Base-by-base conservation (phyloP, 2,888 invertebrate species). In the Himalopsyche kuldschensis region DNA sequence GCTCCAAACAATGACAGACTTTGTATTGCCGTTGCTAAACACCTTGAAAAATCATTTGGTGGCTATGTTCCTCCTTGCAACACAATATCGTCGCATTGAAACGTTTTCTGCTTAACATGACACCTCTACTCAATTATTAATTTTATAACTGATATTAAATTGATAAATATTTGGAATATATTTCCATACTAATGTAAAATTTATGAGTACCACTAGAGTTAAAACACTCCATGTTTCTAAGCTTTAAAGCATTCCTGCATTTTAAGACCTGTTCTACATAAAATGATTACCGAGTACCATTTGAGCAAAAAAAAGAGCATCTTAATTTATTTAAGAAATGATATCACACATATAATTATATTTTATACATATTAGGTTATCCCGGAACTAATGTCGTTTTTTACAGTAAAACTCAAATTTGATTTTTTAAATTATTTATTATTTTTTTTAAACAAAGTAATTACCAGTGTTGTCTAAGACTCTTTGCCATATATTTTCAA, bases 1-100 rank as follows among this genome's bases (percentile, higher is more conserved):
- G 94, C 93, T 0, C 94, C 95, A 0, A 90, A 92, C 84, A 93
- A 94, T 30, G 97, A 97, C 88, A 94, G 94, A 77, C 90, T 96
- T 1, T 94, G 95, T 80, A 90, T 97, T 20, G 95, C 95, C 0
- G 95, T 96, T 0, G 97, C 97, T 0, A 89, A 89, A 80, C 94
- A 95, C 87, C 88, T 97, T 27, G 95, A 95, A 85, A 89, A 90
- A 27, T 90, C 91, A 0, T 95, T 96, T 87, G 95, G 95, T 0
- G 97, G 97, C 0, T 96, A 93, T 92, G 92, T 92, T 4, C 92
- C 94, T 0, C 94, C 94, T 0, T 93, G 91, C 85, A 83, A 82
- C 47, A 84, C 84, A 27, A 77, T 83, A 24, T 31, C 75, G n/a
- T 20, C 55, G 4, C 20, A 55, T 41, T 82, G 63, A 81, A n/a